phyloP scores from a whole-genome alignment of 1,140 invertebrate genomes.

The Drosophila punjabiensis region DNA sequence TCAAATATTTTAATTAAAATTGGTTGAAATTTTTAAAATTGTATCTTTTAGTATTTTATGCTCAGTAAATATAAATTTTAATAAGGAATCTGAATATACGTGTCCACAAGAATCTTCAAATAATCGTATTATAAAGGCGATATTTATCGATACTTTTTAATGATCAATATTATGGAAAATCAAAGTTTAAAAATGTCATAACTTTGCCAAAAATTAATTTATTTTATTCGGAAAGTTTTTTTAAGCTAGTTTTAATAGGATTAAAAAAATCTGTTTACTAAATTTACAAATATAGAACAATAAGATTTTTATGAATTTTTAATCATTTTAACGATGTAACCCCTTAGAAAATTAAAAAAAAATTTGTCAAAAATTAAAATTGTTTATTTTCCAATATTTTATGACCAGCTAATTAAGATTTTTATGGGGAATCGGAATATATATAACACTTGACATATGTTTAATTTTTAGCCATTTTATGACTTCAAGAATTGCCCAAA shows the following conservation, averaged over 20 bases:
- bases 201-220: neutral
- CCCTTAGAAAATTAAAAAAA: neutral
- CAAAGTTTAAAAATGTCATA: neutral
- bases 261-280: neutral
- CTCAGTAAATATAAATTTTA: too few species aligned
- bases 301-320: neutral
- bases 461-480: neutral
- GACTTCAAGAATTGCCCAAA: neutral
- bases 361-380: neutral
- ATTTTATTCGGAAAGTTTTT: neutral
- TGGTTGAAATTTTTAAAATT: too few species aligned
- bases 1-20: too few species aligned
- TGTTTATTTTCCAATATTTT: neutral
- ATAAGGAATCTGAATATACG: too few species aligned
- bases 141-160: neutral
- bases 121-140: too few species aligned
- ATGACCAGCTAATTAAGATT: neutral
- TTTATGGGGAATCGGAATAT: neutral
- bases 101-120: too few species aligned
- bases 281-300: neutral
- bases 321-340: neutral
- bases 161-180: neutral
- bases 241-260: neutral
- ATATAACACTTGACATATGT: neutral
- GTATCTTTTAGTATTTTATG: too few species aligned